Evolutionary conservation across 2,113 vertebrate genomes (phyloP).

Genomic region (Tenebrosternarchus preto): DNA sequence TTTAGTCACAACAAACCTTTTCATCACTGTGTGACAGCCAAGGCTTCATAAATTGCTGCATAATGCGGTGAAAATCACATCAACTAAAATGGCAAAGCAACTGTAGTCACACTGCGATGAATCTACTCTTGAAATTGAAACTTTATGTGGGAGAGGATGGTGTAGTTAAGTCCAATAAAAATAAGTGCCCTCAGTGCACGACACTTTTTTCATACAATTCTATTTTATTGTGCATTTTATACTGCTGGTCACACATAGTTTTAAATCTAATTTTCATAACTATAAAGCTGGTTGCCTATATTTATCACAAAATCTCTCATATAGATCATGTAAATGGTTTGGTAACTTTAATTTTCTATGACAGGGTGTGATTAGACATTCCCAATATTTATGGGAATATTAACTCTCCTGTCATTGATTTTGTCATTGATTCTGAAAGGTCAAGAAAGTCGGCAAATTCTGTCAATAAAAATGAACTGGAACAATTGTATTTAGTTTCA

Average conservation of each 20-base stretch:
- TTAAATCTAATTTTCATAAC: too few species aligned
- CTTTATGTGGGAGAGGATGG: too few species aligned
- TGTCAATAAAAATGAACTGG: slow-evolving; percentile 9
- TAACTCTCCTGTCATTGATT: too few species aligned
- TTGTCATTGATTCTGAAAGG: neutral
- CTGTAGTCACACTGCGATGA: neutral
- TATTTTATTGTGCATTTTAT: too few species aligned
- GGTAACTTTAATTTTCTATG: neutral
- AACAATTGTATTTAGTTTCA: neutral
- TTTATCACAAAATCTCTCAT: too few species aligned
- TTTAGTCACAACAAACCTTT: too few species aligned
- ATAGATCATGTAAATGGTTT: neutral
- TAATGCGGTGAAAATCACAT: neutral
- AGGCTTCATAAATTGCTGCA: neutral
- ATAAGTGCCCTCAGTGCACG: too few species aligned
- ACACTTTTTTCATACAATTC: too few species aligned
- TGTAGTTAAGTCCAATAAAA: too few species aligned
- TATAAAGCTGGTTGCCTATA: too few species aligned
- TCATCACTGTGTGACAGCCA: neutral
- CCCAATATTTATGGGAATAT: neutral
- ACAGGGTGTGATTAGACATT: neutral
- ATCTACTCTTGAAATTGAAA: neutral
- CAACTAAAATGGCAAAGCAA: neutral
- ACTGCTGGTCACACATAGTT: too few species aligned
- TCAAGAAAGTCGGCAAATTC: neutral